Evolutionary conservation across 2,113 vertebrate genomes (phyloP), one percentile per base, ranked within the genome.

Genomic region (Sciurus niger): DNA sequence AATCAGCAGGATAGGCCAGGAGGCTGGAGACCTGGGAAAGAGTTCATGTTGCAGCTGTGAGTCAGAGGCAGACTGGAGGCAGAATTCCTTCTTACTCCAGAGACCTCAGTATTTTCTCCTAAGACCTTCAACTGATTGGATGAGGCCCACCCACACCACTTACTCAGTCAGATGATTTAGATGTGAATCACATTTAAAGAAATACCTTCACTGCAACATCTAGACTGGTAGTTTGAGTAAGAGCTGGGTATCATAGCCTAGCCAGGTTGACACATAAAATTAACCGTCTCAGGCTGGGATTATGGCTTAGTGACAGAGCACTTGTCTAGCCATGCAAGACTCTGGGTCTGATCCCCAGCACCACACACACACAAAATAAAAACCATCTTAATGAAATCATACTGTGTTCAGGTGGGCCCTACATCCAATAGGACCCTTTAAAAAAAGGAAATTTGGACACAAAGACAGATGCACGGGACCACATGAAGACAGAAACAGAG

Each of bases 371-470:
- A 67, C 63, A 67, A 28, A 67, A 67, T 11, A 32, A 32, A 30
- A 14, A 14, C 30, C 4, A 67, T 63, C 11, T 4, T 58, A 22
- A 2, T 24, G 37, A 92, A 20, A 40, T 87, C 43, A 17, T 43
- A 13, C 24, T 46, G 40, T 55, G 82, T 87, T 63, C 51, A 28
- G 17, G 10, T 60, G 34, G 68, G 53, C 74, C 24, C 55, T 72
- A 43, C 74, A 68, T 83, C 40, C 37, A 72, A 0, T 40, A 14
- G 79, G 65, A 60, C 9, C 12, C 46, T 86, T 2, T 46, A 55
- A 77, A 34, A 88, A 93, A 55, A 51, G 85, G 53, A 40, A 95
- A 65, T 40, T 94, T 94, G 51, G n/a, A 48, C 37, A 28, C 11
- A 51, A n/a, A 92, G 68, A 83, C 0, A 78, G 34, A 77, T 6